Evolutionary conservation across 2,113 vertebrate species (phyloP).

Genomic region (Mola mola): DNA sequence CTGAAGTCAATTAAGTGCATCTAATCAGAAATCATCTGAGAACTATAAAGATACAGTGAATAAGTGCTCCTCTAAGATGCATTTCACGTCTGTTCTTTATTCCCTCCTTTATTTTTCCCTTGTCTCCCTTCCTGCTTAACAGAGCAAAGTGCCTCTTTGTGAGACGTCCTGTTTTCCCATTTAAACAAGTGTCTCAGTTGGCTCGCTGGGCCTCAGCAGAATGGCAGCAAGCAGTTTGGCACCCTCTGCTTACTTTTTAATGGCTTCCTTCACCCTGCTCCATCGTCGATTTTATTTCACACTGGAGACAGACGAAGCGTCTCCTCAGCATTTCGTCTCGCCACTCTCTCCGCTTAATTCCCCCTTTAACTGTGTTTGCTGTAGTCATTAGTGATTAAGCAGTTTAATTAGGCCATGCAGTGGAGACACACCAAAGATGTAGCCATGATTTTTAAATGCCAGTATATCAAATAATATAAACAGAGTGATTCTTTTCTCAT

Average conservation of each 20-base stretch:
- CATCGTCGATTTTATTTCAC: conserved; percentile 81
- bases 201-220: conserved; percentile 65
- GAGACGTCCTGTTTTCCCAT: conserved; percentile 65
- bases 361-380: conserved; percentile 81
- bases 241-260: conserved; percentile 74
- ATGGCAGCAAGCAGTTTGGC: conserved; percentile 60
- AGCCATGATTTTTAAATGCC: conserved; percentile 46
- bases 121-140: conserved; percentile 58
- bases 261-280: conserved; percentile 65
- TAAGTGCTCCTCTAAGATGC: conserved; percentile 55
- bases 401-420: conserved; percentile 82
- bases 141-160: conserved; percentile 69
- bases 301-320: conserved; percentile 78
- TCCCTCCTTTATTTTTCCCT: conserved; percentile 48
- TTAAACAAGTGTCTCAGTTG: conserved; percentile 67
- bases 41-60: conserved; percentile 57
- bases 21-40: conserved; percentile 63
- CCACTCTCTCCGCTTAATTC: conserved; percentile 81
- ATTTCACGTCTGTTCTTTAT: conserved; percentile 55
- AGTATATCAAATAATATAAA: conserved; percentile 42
- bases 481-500: not conserved
- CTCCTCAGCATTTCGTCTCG: conserved; percentile 80
- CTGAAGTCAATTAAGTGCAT: conserved; percentile 54
- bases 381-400: conserved; percentile 84
- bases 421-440: conserved; percentile 59